Conservation (phyloP, 2,113 vertebrate species). For the Pseudolaguvia tuberculata region DNA sequence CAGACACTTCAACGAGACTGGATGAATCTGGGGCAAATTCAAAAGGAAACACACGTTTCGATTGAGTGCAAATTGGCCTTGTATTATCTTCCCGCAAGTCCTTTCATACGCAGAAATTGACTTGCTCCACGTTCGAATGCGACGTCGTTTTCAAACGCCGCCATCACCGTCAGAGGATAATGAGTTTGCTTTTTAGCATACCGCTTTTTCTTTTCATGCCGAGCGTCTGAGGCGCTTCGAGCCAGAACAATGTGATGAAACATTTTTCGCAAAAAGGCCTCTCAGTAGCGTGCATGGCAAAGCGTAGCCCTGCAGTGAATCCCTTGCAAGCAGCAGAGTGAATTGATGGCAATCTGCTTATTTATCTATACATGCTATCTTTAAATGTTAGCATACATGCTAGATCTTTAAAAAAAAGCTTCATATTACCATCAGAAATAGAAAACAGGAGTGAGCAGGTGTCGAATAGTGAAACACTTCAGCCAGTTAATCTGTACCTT, state of each 20-base stretch:
- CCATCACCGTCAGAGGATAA: slow-evolving; percentile 60
- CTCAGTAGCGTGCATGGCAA: background rate
- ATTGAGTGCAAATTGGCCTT: slow-evolving; percentile 52
- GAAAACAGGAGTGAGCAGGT: background rate
- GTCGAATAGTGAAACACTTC: too few relatives aligned
- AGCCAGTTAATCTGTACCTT: background rate
- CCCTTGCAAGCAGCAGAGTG: background rate
- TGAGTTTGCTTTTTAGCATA: slow-evolving; percentile 53
- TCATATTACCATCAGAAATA: background rate
- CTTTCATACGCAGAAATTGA: slow-evolving; percentile 56
- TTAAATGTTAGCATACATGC: background rate
- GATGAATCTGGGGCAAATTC: slow-evolving; percentile 45
- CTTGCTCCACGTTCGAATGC: slow-evolving; percentile 56
- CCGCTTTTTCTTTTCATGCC: slow-evolving; percentile 12
- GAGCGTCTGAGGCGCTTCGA: slow-evolving; percentile 33
- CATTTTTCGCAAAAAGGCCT: slow-evolving; percentile 51
- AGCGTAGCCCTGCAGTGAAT: background rate
- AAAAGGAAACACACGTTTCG: slow-evolving; percentile 48
- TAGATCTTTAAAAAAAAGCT: background rate
- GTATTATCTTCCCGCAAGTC: slow-evolving; percentile 52
- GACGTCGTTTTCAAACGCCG: slow-evolving; percentile 61
- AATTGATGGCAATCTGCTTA: slow-evolving; percentile 2
- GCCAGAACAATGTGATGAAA: slow-evolving; percentile 55
- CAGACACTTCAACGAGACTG: slow-evolving; percentile 28
- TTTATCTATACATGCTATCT: background rate